Evolutionary conservation across 2,888 invertebrate genomes (phyloP).

Genomic region (Drosophila hawaiiensis): DNA sequence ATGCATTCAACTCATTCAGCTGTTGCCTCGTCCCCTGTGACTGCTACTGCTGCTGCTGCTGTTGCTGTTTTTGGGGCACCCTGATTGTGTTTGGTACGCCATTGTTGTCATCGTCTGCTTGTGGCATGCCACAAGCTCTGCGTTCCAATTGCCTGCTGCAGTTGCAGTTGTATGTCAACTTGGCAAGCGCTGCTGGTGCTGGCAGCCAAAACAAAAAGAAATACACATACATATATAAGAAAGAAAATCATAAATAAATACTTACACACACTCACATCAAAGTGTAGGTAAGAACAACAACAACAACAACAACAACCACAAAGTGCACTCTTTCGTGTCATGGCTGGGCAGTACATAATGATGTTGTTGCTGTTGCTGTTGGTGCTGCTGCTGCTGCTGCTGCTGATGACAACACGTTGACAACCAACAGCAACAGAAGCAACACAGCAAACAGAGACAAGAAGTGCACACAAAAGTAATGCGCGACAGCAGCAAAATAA

Average conservation of each 20-base stretch:
- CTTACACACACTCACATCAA: constrained; percentile 25
- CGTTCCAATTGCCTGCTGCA: constrained; percentile 44
- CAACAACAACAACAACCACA: constrained; percentile 14
- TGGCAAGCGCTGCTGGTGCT: constrained; percentile 18
- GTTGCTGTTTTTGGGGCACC: constrained; percentile 16
- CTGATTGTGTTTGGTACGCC: constrained; percentile 8
- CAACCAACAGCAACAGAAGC: constrained; percentile 26
- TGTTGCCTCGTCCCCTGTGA: constrained; percentile 14
- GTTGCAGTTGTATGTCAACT: constrained; percentile 40
- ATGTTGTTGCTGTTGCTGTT: constrained; percentile 16
- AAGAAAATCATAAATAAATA: constrained; percentile 53
- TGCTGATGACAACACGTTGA: constrained; percentile 53
- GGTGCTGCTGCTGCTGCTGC: constrained; percentile 33
- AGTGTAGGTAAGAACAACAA: constrained; percentile 30
- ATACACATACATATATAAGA: constrained; percentile 5
- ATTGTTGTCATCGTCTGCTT: constrained; percentile 54
- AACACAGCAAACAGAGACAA: constrained; percentile 20
- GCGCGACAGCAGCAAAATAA: constrained; percentile 44
- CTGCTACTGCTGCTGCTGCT: neutral
- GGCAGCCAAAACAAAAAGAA: constrained; percentile 29
- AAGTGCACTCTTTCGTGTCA: constrained; percentile 55
- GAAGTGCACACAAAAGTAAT: constrained; percentile 49
- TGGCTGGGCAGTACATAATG: constrained; percentile 36
- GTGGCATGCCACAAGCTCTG: constrained; percentile 58
- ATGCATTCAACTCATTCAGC: constrained; percentile 12